phyloP scores from a whole-genome alignment of 2,113 vertebrate species.

The Sceloporus tristichus region DNA sequence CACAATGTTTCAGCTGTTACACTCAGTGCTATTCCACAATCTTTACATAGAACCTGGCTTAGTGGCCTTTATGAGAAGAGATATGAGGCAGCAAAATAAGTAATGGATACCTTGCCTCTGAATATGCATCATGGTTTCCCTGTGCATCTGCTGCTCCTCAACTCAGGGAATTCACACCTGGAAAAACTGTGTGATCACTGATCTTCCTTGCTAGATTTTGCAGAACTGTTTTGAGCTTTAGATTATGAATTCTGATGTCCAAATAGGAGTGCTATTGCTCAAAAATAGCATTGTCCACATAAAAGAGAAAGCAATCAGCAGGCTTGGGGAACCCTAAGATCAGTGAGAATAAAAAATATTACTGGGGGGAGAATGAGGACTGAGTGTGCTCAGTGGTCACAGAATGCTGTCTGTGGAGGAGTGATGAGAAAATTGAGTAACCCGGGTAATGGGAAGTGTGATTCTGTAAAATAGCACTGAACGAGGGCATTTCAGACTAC shows the following conservation, averaged over 20 bases:
- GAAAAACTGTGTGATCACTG: neutral
- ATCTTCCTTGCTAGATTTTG: neutral
- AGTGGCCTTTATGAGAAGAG: neutral
- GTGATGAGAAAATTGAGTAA: neutral
- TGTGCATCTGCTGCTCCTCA: neutral
- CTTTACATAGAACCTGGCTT: neutral
- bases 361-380: neutral
- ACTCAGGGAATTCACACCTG: neutral
- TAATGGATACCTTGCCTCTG: neutral
- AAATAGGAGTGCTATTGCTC: too few relatives aligned
- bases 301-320: neutral
- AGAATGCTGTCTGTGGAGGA: neutral
- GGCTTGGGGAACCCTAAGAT: too few relatives aligned
- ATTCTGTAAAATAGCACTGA: neutral
- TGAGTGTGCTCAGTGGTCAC: neutral
- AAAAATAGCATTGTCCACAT: neutral
- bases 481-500: neutral
- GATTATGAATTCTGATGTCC: too few relatives aligned
- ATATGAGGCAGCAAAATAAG: neutral
- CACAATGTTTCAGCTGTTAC: neutral
- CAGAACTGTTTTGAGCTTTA: too few relatives aligned
- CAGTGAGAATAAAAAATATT: neutral
- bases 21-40: neutral
- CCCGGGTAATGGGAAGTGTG: neutral
- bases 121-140: neutral